These are phyloP conservation scores for Peribatodes rhomboidaria DNA, from an alignment of 2,888 invertebrate genomes.

Conservation along the genomic window DNA sequence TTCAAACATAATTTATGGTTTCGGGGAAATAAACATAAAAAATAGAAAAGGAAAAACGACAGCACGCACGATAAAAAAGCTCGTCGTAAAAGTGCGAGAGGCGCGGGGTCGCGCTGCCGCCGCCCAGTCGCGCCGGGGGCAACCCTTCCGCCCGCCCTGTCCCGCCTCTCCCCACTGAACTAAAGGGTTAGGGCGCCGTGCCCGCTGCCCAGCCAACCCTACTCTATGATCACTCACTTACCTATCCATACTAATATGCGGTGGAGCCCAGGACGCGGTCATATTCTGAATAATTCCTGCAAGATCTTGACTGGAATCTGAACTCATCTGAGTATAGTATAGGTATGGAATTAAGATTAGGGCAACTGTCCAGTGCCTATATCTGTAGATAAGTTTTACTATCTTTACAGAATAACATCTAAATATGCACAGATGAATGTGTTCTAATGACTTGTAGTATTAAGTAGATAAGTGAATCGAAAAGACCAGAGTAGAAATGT, in stretches of 20 bases:
- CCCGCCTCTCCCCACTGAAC: slow-evolving; percentile 68
- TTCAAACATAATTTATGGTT: slow-evolving; percentile 87
- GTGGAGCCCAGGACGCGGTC: background rate
- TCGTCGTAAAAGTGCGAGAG: slow-evolving; percentile 82
- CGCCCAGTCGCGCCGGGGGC: slow-evolving; percentile 65
- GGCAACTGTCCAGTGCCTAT: too few species aligned
- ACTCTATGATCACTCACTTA: slow-evolving; percentile 51
- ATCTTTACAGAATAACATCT: too few species aligned
- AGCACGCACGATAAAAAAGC: slow-evolving; percentile 87
- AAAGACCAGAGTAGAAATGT: background rate
- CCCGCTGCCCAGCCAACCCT: slow-evolving; percentile 65
- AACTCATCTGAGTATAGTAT: too few species aligned
- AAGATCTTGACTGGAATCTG: background rate
- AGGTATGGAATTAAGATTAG: too few species aligned
- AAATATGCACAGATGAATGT: too few species aligned
- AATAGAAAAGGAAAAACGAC: slow-evolving; percentile 87
- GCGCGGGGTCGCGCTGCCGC: slow-evolving; percentile 64
- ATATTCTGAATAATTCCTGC: slow-evolving; percentile 2
- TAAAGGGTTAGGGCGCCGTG: slow-evolving; percentile 81
- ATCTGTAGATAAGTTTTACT: too few species aligned
- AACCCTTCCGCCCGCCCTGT: slow-evolving; percentile 77
- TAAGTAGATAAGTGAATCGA: background rate
- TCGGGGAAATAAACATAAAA: slow-evolving; percentile 87
- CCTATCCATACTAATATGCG: slow-evolving; percentile 35
- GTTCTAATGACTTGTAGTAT: too few species aligned